Evolutionary conservation across 2,797 vertebrate genomes (phyloP).

Genomic region (Scarus forsteni): DNA sequence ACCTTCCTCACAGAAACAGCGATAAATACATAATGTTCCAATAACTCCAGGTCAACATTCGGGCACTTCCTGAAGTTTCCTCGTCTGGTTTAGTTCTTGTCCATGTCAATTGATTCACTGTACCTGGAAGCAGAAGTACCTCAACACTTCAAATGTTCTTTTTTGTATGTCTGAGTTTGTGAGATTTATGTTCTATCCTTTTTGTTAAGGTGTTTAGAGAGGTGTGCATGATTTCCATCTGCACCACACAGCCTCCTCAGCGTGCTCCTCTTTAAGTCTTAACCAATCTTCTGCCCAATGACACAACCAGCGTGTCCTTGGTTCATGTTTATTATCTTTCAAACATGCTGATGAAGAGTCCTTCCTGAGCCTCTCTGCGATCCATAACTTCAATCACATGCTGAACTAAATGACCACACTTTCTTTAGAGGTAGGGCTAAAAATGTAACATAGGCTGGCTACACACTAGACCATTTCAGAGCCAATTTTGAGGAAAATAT

Average conservation of each 20-base stretch:
- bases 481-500: no score
- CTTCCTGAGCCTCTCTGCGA: neutral
- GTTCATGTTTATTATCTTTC: neutral
- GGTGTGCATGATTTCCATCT: neutral
- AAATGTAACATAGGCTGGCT: neutral
- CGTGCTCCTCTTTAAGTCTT: no score
- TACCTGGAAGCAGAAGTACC: neutral
- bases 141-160: neutral
- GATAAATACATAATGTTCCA: neutral
- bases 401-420: neutral
- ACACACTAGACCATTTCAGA: no score
- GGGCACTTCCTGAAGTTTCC: constrained; percentile 1
- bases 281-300: neutral
- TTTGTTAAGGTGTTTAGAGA: neutral
- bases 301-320: constrained; percentile 42
- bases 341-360: neutral
- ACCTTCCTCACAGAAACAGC: constrained; percentile 4
- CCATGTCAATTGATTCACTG: neutral
- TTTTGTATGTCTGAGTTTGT: neutral
- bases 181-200: neutral
- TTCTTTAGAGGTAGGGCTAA: neutral
- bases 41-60: constrained; percentile 1
- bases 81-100: neutral
- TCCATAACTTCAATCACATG: neutral
- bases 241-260: neutral